Evolutionary conservation across 1,140 invertebrate genomes (phyloP).

Genomic region (Temnothorax nylanderi): DNA sequence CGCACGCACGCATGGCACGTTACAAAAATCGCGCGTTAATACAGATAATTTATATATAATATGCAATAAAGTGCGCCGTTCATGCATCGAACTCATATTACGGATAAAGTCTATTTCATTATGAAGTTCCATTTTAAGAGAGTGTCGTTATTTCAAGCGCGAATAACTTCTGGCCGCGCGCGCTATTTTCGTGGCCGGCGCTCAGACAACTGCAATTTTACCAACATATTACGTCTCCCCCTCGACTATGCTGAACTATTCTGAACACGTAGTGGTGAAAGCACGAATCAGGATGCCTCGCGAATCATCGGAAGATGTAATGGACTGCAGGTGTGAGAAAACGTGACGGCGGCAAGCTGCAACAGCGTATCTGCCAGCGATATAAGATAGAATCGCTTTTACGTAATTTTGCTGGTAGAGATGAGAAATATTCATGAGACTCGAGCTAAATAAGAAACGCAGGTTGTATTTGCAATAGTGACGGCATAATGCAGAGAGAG

Average conservation of each 20-base stretch:
- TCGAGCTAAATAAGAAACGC: conserved; percentile 29
- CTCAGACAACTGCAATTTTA: conserved; percentile 38
- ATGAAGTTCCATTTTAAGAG: background rate
- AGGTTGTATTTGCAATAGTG: background rate
- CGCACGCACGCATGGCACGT: background rate
- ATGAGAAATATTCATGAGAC: conserved; percentile 59
- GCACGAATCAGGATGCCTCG: conserved; percentile 51
- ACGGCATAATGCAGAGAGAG: background rate
- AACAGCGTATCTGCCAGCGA: conserved; percentile 32
- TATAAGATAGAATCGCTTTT: conserved; percentile 48
- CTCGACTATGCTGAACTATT: conserved; percentile 6
- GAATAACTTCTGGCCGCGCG: no score
- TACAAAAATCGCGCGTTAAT: conserved; percentile 21
- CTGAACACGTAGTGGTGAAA: conserved; percentile 51
- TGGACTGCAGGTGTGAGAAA: conserved; percentile 58
- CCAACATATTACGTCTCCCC: conserved; percentile 39
- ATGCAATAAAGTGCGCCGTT: background rate
- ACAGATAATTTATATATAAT: conserved; percentile 17
- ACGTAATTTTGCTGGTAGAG: background rate
- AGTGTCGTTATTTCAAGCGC: background rate
- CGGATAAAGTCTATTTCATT: background rate
- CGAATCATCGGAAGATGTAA: conserved; percentile 61
- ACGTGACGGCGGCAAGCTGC: conserved; percentile 49
- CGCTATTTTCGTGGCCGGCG: background rate
- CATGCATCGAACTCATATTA: background rate